phyloP scores from a whole-genome alignment of 2,797 vertebrate genomes.

The Leuciscus waleckii region DNA sequence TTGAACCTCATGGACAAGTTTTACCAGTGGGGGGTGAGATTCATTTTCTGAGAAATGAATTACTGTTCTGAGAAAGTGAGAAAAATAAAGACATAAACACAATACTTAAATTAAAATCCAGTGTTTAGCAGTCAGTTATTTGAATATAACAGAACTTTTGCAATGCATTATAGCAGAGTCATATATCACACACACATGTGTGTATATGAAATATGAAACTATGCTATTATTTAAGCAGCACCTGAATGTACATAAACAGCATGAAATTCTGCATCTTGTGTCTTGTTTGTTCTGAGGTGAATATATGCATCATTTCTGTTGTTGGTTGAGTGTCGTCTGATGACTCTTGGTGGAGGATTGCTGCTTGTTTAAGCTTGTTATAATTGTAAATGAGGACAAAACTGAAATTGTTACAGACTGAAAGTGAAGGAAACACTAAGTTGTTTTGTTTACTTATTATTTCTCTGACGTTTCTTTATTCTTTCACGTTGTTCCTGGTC shows the following conservation, averaged over 20 bases:
- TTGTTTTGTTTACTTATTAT: not conserved
- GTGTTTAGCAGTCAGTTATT: too few relatives aligned
- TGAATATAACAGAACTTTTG: too few relatives aligned
- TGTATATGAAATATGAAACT: too few relatives aligned
- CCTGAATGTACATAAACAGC: conserved; percentile 74
- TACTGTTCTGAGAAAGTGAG: not conserved
- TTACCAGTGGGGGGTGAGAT: not conserved
- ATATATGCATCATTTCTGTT: conserved; percentile 31
- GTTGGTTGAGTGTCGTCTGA: not conserved
- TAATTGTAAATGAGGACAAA: conserved; percentile 15
- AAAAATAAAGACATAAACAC: not conserved
- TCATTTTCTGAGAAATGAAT: not conserved
- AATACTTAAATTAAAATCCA: too few relatives aligned
- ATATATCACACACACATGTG: too few relatives aligned
- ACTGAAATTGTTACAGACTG: not conserved
- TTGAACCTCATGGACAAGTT: not conserved
- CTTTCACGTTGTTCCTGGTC: conserved; percentile 28
- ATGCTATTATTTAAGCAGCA: conserved; percentile 43
- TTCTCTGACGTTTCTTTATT: conserved; percentile 5
- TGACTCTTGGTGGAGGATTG: conserved; percentile 31
- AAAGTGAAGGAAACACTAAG: conserved; percentile 21
- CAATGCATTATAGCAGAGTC: too few relatives aligned
- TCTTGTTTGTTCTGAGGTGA: conserved; percentile 48
- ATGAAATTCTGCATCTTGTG: conserved; percentile 74
- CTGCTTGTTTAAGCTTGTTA: conserved; percentile 29